phyloP scores from a whole-genome alignment of 1,140 invertebrate genomes.

The Brachionus angularis region DNA sequence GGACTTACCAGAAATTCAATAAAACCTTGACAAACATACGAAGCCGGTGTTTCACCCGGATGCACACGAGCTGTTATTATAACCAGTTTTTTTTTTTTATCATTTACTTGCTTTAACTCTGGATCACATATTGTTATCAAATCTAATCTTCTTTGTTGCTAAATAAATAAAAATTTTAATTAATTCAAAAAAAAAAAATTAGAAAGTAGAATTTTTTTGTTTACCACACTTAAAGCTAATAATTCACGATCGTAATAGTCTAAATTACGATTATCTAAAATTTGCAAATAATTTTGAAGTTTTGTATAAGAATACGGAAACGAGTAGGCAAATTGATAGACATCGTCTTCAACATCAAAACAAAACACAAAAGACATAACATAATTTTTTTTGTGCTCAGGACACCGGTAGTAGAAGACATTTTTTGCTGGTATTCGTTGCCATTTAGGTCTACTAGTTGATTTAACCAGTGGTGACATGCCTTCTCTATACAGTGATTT shows the following conservation, averaged over 20 bases:
- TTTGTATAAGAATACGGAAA: conserved; percentile 90
- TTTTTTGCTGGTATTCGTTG: conserved; percentile 74
- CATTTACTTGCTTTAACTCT: conserved; percentile 51
- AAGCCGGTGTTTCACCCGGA: conserved; percentile 70
- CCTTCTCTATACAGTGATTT: conserved; percentile 80
- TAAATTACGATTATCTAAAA: conserved; percentile 66
- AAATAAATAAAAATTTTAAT: no score
- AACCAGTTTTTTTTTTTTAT: conserved; percentile 63
- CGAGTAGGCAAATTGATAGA: conserved; percentile 86
- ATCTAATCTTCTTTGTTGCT: conserved; percentile 85
- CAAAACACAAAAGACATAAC: conserved; percentile 87
- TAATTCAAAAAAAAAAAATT: conserved; percentile 49
- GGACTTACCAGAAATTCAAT: conserved; percentile 69
- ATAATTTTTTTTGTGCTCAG: conserved; percentile 81
- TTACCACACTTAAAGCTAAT: conserved; percentile 68
- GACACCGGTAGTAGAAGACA: conserved; percentile 87
- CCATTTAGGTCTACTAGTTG: conserved; percentile 83
- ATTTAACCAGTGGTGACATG: conserved; percentile 88
- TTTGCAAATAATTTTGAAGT: conserved; percentile 75
- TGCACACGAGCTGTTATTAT: conserved; percentile 79
- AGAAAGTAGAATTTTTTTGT: conserved; percentile 45
- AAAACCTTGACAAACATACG: conserved; percentile 63
- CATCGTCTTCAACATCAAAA: conserved; percentile 83
- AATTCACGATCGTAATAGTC: conserved; percentile 66
- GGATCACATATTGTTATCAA: conserved; percentile 78